Base-by-base conservation (phyloP, 2,888 invertebrate genomes). In the Chrysina gloriosa region DNA sequence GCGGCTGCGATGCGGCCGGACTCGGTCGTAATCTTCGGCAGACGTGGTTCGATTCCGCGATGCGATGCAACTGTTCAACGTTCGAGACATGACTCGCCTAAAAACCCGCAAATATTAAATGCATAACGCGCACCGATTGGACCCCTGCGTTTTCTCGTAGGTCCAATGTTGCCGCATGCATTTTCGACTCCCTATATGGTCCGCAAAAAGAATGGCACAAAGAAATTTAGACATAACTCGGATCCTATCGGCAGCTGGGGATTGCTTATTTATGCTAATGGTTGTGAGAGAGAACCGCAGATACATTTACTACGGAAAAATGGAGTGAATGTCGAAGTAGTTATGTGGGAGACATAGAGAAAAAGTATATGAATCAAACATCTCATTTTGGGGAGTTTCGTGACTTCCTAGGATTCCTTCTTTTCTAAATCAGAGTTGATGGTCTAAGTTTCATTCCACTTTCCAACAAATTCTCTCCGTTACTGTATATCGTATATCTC, bases 81-180 rank as follows among this genome's bases (percentile, higher is more conserved):
- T 9, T 36, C 36, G 36, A 36, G 23, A 21, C 25, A 52, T 31
- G 52, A 52, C 31, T 52, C 6, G 34, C 31, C 52, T 52, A 52
- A 52, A 52, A 52, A 31, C 52, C n/a, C 19, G 52, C 52, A 31
- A 52, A 52, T 52, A 52, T 52, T 52, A 52, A 52, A 31, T 19
- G 52, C 19, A 52, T 52, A 52, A 52, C 52, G 31, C 16, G 50
- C 52, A 3, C 19, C 19, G 19, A 52, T 31, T 16, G 31, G 21
- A 19, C 36, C 36, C 14, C 36, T 48, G 14, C 48, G 25, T 36
- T 11, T n/a, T 48, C 25, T 9, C 16, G 6, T n/a, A n/a, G n/a
- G n/a, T n/a, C n/a, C n/a, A n/a, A n/a, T n/a, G n/a, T 29, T 19
- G 11, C 29, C 16, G 25, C 23, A 29, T 52, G 52, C 31, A 52